Conservation (phyloP, 1,140 invertebrate genomes). For the Chrysoperla carnea region DNA sequence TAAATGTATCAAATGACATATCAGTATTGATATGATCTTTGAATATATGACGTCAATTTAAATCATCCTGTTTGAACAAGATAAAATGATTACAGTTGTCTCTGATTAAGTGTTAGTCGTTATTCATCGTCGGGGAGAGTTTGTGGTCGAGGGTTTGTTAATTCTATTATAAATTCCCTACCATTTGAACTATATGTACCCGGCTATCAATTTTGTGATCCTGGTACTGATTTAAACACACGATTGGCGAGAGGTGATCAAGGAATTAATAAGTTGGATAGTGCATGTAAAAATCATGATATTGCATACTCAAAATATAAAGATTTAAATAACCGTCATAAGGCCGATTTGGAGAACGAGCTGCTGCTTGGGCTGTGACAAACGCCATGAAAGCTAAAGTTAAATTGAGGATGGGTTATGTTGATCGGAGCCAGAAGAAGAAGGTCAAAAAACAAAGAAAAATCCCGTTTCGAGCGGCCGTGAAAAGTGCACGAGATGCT, state of each 20-base stretch:
- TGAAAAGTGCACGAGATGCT: neutral
- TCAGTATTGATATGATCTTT: slow-evolving; percentile 6
- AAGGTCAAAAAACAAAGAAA: too few relatives aligned
- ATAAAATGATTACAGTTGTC: slow-evolving; percentile 5
- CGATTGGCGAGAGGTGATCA: slow-evolving; percentile 21
- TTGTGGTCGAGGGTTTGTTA: slow-evolving; percentile 10
- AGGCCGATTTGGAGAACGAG: slow-evolving; percentile 22
- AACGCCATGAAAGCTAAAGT: slow-evolving; percentile 17
- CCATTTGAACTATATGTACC: slow-evolving; percentile 26
- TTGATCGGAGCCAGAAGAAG: too few relatives aligned
- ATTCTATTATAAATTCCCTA: slow-evolving; percentile 21
- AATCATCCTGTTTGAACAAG: slow-evolving; percentile 6
- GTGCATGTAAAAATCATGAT: slow-evolving; percentile 25
- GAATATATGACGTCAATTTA: slow-evolving; percentile 6
- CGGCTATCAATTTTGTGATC: slow-evolving; percentile 25
- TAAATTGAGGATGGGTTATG: slow-evolving; percentile 13
- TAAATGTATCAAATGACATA: slow-evolving; percentile 8
- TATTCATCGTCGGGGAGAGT: too few relatives aligned
- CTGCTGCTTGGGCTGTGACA: slow-evolving; percentile 12
- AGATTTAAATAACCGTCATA: slow-evolving; percentile 17
- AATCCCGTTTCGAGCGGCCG: too few relatives aligned
- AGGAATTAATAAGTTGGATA: slow-evolving; percentile 25
- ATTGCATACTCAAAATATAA: slow-evolving; percentile 21
- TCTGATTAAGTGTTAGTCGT: slow-evolving; percentile 3
- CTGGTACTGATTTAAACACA: slow-evolving; percentile 24